Conservation (phyloP, 2,113 vertebrate genomes). For the Cnemophilus loriae region DNA sequence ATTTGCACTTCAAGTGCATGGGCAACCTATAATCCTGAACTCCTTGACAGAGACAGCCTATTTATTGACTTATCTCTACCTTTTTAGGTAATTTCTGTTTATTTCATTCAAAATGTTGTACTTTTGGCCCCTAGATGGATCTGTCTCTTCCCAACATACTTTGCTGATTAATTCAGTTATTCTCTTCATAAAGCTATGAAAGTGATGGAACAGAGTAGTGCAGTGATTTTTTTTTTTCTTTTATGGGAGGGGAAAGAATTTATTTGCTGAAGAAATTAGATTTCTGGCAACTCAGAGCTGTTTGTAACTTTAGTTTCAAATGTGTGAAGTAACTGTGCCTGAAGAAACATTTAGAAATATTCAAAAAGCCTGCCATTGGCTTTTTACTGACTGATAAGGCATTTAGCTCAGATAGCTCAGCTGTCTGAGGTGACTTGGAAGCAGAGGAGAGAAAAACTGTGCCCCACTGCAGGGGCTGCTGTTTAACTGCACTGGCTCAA, state of each 20-base stretch:
- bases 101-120: not conserved
- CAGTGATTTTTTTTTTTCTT: not conserved
- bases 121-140: not conserved
- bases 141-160: not conserved
- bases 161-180: not conserved
- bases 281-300: constrained; percentile 37
- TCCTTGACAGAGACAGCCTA: not conserved
- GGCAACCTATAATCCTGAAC: not conserved
- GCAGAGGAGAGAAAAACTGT: not conserved
- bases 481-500: not conserved
- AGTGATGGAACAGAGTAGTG: not conserved
- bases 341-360: constrained; percentile 41
- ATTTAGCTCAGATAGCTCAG: not conserved
- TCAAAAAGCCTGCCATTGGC: not conserved
- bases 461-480: not conserved
- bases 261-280: constrained; percentile 23
- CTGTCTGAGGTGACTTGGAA: not conserved
- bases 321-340: constrained; percentile 40
- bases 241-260: not conserved
- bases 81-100: not conserved
- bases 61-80: not conserved
- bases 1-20: not conserved
- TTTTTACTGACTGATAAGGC: not conserved
- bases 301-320: constrained; percentile 43
- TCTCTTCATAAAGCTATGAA: not conserved